Base-by-base conservation (phyloP, 2,888 invertebrate species). In the Pelosia muscerda region DNA sequence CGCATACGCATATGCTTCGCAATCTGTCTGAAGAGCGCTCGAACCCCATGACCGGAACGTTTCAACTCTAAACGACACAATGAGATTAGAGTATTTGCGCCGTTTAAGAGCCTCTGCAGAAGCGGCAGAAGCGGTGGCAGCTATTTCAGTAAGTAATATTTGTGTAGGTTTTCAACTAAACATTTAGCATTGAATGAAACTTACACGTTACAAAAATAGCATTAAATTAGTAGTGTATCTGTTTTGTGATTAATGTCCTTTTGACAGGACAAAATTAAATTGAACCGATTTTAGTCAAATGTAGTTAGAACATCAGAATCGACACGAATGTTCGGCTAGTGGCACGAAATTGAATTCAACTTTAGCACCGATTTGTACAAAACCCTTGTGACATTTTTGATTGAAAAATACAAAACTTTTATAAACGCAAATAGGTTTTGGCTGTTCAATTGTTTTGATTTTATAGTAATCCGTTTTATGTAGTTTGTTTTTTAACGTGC, bases 291-390 rank as follows among this genome's bases (percentile, higher is more conserved):
- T 2, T 19, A 8, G 49, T 49, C 8, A n/a, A n/a, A 9, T 19
- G 1, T n/a, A n/a, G n/a, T n/a, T 49, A 49, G 49, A n/a, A n/a
- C 49, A n/a, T 2, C 49, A 49, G 49, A n/a, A 49, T 49, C 0
- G 49, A 6, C 49, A 49, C 49, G n/a, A 9, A n/a, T 49, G 19
- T 69, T 61, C 62, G 56, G 56, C 34, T 57, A 60, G 59, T 68
- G 64, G 66, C 23, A 70, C 64, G 66, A 69, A 81, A 80, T 80
- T 73, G 79, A 80, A 78, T 81, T 77, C 69, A 71, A 81, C 68
- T 80, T 78, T 71, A 63, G 28, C 61, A 63, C 13, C 71, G 69
- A 73, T 72, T 72, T 72, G 75, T 81, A 71, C 73, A 71, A 74
- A 75, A 65, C 57, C 54, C 31, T 22, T 58, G 49, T 68, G 76